Base-by-base conservation (phyloP, 2,888 invertebrate genomes). In the Macaria notata region DNA sequence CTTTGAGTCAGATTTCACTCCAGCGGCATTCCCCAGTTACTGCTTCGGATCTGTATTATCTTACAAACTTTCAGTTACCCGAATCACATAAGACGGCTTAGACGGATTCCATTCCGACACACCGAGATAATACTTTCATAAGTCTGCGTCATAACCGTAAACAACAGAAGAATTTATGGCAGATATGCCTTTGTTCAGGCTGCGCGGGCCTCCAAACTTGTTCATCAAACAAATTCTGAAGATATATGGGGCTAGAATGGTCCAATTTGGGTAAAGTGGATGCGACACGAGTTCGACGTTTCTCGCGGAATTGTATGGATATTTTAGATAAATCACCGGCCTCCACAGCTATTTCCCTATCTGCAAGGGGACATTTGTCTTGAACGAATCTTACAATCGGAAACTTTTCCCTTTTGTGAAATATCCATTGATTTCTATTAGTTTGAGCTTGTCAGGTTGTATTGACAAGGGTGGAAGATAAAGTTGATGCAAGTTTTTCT, bases 191-290 rank as follows among this genome's bases (percentile, higher is more conserved):
- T 88, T 85, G 83, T 87, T 83, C 78, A 79, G 73, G 75, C 76
- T 75, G 68, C 68, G 67, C 70, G 74, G 75, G 76, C 71, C 76
- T 56, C 81, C 71, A 80, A 81, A 86, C 81, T 88, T 86, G 79
- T 79, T 83, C 83, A 78, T 86, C 82, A 84, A 84, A 86, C 85
- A 85, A 86, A 88, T 85, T 86, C 79, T 76, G 76, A 73, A 84
- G 83, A 88, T 88, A 86, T 87, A 87, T 88, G 79, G 79, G 75
- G 74, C 82, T 79, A 82, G 81, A 86, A 84, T 86, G 82, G 84
- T 87, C 86, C 88, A 88, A 89, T 90, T 89, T 86, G 76, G 81
- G 81, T 79, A 86, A 87, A 89, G 87, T 88, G 84, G 82, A 77
- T 80, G 78, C 83, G 84, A 80, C 81, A 80, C 83, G 81, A 86